A percentile compares a stretch with the other conserved stretches of the same genome.
Evolutionary conservation across 1,140 invertebrate genomes (phyloP).

Genomic region (Brachionus rubens): DNA sequence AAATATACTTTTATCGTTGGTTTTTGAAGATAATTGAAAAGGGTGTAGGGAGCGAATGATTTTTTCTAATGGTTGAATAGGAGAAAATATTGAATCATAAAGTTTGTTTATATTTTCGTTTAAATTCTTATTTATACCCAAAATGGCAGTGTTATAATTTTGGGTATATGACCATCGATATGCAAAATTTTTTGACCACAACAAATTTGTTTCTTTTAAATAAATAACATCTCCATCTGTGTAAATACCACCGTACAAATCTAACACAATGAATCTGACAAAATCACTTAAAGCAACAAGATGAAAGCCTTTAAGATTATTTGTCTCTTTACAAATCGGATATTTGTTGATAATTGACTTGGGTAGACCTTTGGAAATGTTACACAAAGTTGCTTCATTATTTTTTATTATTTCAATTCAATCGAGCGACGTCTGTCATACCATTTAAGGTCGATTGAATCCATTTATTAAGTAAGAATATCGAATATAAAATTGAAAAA

Average conservation of each 20-base stretch:
- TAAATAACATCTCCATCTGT: constrained; percentile 38
- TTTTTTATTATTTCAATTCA: too few species aligned
- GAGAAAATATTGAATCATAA: constrained; percentile 16
- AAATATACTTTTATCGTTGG: neutral
- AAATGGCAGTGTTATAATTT: constrained; percentile 13
- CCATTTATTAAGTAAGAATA: too few species aligned
- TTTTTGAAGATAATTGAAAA: constrained; percentile 6
- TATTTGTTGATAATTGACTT: neutral
- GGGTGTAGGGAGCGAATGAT: neutral
- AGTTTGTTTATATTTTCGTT: neutral
- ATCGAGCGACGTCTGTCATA: too few species aligned
- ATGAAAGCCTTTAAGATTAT: neutral
- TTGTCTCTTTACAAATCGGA: neutral
- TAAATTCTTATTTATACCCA: constrained; percentile 32
- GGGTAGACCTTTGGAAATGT: neutral
- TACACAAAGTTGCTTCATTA: neutral
- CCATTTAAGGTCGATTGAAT: too few species aligned
- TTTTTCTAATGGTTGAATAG: neutral
- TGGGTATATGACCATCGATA: constrained; percentile 37
- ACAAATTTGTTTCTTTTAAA: neutral
- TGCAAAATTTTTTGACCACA: constrained; percentile 25
- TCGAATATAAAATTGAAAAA: too few species aligned
- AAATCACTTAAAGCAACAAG: constrained; percentile 24
- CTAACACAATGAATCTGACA: constrained; percentile 9
- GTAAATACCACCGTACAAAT: constrained; percentile 36